These are phyloP conservation scores for Orientallactaga sibirica DNA, from an alignment of 2,797 vertebrate genomes.

Conservation along the genomic window DNA sequence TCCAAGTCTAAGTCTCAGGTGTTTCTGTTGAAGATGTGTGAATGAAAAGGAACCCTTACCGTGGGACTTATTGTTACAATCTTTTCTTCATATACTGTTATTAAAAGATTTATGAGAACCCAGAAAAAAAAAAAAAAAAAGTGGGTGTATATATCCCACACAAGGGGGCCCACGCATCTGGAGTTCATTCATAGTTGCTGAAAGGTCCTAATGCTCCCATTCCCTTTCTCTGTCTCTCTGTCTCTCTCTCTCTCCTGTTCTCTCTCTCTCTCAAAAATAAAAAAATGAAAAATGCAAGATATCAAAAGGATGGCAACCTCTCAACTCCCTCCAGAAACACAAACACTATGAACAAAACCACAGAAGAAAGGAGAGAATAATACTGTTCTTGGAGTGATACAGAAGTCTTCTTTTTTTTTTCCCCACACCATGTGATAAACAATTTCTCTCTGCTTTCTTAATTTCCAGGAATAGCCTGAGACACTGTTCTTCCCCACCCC, in stretches of 20 bases:
- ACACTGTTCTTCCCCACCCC: too few relatives aligned
- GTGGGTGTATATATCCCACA: too few relatives aligned
- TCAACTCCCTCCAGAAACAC: background rate
- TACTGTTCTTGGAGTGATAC: background rate
- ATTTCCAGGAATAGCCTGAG: background rate
- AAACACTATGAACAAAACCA: background rate
- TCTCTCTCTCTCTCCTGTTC: too few relatives aligned
- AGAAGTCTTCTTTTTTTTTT: background rate
- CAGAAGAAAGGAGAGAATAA: background rate
- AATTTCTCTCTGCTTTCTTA: background rate
- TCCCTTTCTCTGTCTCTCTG: too few relatives aligned
- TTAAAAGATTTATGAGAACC: conserved; percentile 79
- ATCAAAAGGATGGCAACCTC: background rate
- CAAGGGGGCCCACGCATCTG: too few relatives aligned
- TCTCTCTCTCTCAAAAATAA: too few relatives aligned
- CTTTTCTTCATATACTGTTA: conserved; percentile 73
- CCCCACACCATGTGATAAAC: background rate
- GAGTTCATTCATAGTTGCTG: too few relatives aligned
- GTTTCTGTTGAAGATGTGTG: conserved; percentile 59
- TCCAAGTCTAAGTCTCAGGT: conserved; percentile 63
- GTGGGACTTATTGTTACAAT: conserved; percentile 55
- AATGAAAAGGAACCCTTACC: conserved; percentile 62
- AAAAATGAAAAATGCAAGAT: background rate
- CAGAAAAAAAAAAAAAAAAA: too few relatives aligned
- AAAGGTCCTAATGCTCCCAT: too few relatives aligned